Conservation (phyloP, 2,888 invertebrate species). For the Tenthredo amoena region DNA sequence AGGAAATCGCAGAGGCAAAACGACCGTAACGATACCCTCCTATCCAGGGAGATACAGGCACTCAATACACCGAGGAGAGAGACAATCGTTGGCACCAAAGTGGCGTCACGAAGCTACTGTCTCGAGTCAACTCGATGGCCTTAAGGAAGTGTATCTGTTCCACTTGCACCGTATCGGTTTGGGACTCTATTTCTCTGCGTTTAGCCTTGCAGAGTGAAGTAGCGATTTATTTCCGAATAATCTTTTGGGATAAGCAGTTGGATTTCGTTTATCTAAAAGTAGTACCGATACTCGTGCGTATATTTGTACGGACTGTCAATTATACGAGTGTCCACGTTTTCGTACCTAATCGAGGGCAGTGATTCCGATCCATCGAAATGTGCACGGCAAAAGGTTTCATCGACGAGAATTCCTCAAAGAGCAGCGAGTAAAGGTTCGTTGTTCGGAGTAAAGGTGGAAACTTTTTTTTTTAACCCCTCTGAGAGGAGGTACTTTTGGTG, state of each 20-base stretch:
- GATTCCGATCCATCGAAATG: not conserved
- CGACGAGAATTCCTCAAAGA: constrained; percentile 17
- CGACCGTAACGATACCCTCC: constrained; percentile 1
- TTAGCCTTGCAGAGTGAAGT: not conserved
- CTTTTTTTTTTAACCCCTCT: not conserved
- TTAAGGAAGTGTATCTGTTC: not conserved
- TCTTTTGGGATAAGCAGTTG: not conserved
- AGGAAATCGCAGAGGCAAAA: constrained; percentile 13
- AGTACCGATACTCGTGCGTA: not conserved
- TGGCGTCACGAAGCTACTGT: constrained; percentile 21
- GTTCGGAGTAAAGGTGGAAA: constrained; percentile 18
- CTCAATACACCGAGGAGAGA: constrained; percentile 14
- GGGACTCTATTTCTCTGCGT: not conserved
- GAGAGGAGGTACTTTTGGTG: constrained; percentile 18
- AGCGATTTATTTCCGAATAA: not conserved
- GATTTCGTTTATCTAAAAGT: not conserved
- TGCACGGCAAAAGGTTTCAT: not conserved
- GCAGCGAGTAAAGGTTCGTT: constrained; percentile 4
- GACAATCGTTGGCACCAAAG: constrained; percentile 24
- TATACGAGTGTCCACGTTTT: not conserved
- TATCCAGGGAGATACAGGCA: constrained; percentile 15
- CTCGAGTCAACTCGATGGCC: constrained; percentile 17
- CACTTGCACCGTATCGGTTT: not conserved
- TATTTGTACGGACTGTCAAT: not conserved
- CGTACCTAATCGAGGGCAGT: not conserved